Conservation (phyloP, 2,797 vertebrate genomes). For the Hydrocynus forskahlii region DNA sequence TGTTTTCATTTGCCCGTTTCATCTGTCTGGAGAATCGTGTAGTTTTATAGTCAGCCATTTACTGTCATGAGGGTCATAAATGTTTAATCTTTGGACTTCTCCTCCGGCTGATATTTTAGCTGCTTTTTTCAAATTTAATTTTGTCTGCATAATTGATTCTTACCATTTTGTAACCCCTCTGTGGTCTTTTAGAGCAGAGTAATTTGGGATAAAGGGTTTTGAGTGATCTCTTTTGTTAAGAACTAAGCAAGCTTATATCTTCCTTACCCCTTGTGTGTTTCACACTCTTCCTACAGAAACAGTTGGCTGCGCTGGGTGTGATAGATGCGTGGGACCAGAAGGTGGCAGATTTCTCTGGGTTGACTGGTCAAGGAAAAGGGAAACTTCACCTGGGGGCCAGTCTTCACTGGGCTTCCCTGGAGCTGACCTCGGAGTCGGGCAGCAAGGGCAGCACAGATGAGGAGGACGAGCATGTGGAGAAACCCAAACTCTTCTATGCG, state of each 20-base stretch:
- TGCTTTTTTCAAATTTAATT: conserved; percentile 55
- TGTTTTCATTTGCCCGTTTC: conserved; percentile 56
- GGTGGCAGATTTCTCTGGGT: conserved; percentile 67
- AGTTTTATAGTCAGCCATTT: conserved; percentile 47
- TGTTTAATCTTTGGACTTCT: conserved; percentile 46
- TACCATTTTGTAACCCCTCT: conserved; percentile 35
- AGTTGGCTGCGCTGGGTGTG: conserved; percentile 69
- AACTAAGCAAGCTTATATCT: neutral
- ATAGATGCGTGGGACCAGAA: conserved; percentile 66
- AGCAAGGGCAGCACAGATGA: conserved; percentile 7
- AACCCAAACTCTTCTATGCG: conserved; percentile 67
- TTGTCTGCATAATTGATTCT: conserved; percentile 70
- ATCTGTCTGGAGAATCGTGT: conserved; percentile 49
- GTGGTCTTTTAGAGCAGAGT: conserved; percentile 26
- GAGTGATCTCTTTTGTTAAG: conserved; percentile 17
- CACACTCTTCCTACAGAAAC: conserved; percentile 62
- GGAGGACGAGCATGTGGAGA: conserved; percentile 60
- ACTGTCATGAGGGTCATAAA: conserved; percentile 60
- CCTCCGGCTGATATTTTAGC: conserved; percentile 43
- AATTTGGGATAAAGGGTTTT: conserved; percentile 23
- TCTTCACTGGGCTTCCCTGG: conserved; percentile 73
- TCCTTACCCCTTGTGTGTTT: neutral
- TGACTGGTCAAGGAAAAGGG: conserved; percentile 40
- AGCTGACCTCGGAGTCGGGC: conserved; percentile 64
- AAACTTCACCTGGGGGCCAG: conserved; percentile 67